These are phyloP conservation scores for Drosophila ohnishii DNA, from an alignment of 1,140 invertebrate species.

Conservation along the genomic window DNA sequence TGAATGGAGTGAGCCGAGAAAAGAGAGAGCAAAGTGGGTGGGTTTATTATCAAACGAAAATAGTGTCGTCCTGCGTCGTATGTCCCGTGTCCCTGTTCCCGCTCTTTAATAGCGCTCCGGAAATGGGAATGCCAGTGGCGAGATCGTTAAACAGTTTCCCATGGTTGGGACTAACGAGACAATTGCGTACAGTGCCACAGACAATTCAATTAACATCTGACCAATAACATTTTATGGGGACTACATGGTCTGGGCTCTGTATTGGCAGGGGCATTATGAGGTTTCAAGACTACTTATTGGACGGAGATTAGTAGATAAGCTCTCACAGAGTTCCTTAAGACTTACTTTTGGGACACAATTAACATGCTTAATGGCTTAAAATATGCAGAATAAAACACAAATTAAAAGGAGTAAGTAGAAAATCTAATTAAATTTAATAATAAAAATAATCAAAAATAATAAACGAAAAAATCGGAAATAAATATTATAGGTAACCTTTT, in stretches of 20 bases:
- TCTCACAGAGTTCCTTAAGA: background rate
- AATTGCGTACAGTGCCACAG: slow-evolving; percentile 33
- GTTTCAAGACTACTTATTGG: slow-evolving; percentile 12
- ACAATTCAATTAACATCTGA: slow-evolving; percentile 58
- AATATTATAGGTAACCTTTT: too few species aligned
- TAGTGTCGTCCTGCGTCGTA: slow-evolving; percentile 6
- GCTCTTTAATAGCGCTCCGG: slow-evolving; percentile 31
- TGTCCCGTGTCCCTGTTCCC: background rate
- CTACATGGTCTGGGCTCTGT: slow-evolving; percentile 18
- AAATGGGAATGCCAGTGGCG: slow-evolving; percentile 37
- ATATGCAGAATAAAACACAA: too few species aligned
- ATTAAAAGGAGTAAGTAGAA: too few species aligned
- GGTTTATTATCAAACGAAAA: slow-evolving; percentile 37
- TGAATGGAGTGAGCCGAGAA: slow-evolving; percentile 18
- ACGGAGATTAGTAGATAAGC: slow-evolving; percentile 3
- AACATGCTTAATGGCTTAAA: too few species aligned
- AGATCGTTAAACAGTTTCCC: slow-evolving; percentile 50
- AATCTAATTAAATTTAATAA: too few species aligned
- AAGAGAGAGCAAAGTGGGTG: slow-evolving; percentile 17
- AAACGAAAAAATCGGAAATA: background rate
- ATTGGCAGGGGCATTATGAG: slow-evolving; percentile 1
- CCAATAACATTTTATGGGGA: slow-evolving; percentile 53
- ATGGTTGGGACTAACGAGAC: slow-evolving; percentile 27
- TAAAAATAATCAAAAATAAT: too few species aligned
- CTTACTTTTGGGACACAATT: background rate